Conservation (phyloP, 2,113 vertebrate species). For the Furnarius figulus region DNA sequence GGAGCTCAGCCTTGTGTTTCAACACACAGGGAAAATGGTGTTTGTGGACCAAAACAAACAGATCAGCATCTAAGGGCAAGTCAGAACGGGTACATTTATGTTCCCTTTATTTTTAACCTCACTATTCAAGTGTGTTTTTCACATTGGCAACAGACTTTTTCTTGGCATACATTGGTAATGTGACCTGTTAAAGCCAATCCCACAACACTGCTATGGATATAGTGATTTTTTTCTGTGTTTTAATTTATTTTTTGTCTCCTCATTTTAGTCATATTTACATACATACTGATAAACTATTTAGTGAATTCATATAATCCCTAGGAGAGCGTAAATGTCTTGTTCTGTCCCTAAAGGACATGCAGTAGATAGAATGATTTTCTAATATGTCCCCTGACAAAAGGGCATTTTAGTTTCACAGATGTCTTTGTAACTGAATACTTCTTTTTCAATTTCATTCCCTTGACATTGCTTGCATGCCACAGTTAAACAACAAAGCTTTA, state of each 20-base stretch:
- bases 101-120: background rate
- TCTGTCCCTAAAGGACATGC: background rate
- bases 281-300: background rate
- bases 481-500: conserved; percentile 29
- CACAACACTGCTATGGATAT: background rate
- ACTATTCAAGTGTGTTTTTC: background rate
- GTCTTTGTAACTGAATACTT: background rate
- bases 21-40: background rate
- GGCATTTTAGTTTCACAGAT: background rate
- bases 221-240: background rate
- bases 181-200: background rate
- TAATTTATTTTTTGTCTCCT: background rate
- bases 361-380: background rate
- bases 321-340: background rate
- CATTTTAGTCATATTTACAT: background rate
- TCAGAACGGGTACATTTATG: background rate
- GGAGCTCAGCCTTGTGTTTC: background rate
- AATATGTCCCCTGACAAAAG: conserved; percentile 25
- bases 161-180: background rate
- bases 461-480: background rate
- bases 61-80: background rate
- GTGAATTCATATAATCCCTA: background rate
- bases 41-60: background rate
- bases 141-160: background rate
- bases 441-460: background rate